A percentile compares a stretch with the other conserved stretches of the same genome.
Conservation (phyloP, 2,888 invertebrate species). For the Arenicola marina region DNA sequence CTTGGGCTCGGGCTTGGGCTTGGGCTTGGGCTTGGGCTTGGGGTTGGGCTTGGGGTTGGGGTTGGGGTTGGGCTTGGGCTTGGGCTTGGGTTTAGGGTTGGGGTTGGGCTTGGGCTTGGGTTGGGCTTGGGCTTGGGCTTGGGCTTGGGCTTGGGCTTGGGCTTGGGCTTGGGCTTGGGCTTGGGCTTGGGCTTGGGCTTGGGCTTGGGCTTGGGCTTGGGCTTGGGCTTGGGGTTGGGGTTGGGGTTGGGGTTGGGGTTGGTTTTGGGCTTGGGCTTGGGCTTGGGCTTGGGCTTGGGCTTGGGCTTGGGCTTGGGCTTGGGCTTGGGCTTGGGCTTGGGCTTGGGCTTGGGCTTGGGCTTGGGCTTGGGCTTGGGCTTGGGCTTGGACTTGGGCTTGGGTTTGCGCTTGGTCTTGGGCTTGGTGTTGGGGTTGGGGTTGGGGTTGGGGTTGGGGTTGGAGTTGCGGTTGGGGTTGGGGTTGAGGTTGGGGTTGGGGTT, state of each 20-base stretch:
- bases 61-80: no score
- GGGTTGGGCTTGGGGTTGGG: no score
- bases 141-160: slow-evolving; percentile 36
- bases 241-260: no score
- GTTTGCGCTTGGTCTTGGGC: slow-evolving; percentile 14
- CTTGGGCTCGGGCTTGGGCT: no score
- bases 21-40: no score
- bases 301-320: slow-evolving; percentile 10
- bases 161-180: slow-evolving; percentile 39
- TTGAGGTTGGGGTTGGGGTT: no score
- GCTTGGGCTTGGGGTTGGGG: slow-evolving; percentile 5
- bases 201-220: slow-evolving; percentile 12
- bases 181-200: slow-evolving; percentile 16
- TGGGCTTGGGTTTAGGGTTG: no score
- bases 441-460: no score
- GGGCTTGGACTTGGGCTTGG: slow-evolving; percentile 14
- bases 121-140: slow-evolving; percentile 35
- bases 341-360: slow-evolving; percentile 6
- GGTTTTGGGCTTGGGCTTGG: no score
- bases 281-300: slow-evolving; percentile 6
- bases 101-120: slow-evolving; percentile 37
- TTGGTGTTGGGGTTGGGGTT: no score
- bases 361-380: slow-evolving; percentile 15
- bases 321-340: slow-evolving; percentile 4
- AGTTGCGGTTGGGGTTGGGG: no score